These are phyloP conservation scores for Caenorhabditis elegans DNA, from an alignment of 1,140 invertebrate genomes.

Conservation along the genomic window WBcel235 BX284606.5:993001-993500, in stretches of 20 bases:
- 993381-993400: too few relatives aligned
- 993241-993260: background rate
- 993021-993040: background rate
- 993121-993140: conserved; percentile 15
- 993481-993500: background rate
- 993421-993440: background rate
- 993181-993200: background rate
- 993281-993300: conserved; percentile 1
- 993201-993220: background rate
- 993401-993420: background rate
- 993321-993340: background rate
- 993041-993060: conserved; percentile 18
- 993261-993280: background rate
- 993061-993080: conserved; percentile 4
- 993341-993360: conserved; percentile 25
- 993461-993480: conserved; percentile 13
- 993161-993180: background rate
- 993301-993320: background rate
- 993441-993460: conserved; percentile 14
- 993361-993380: background rate
- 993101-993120: background rate
- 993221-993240: background rate
- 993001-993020: background rate
- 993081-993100: background rate
- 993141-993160: conserved; percentile 7